Evolutionary conservation across 2,113 vertebrate genomes (phyloP), one percentile per base, ranked within the genome.

Genomic region (Corythaixoides concolor): DNA sequence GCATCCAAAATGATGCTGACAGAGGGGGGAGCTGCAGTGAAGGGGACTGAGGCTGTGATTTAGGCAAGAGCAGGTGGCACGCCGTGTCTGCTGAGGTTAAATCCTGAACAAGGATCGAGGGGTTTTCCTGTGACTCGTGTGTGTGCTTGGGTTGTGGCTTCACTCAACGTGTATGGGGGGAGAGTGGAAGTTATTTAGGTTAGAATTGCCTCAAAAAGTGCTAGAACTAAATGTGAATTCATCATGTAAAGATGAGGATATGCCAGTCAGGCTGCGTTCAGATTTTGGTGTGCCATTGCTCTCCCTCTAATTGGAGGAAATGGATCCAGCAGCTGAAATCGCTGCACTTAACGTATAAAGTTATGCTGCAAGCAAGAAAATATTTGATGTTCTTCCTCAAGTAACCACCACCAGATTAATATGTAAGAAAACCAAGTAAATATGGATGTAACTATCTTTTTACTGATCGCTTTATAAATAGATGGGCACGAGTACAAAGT

Each of bases 151-250:
- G 45, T 4, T 74, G 58, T 63, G 79, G 56, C 70, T 35, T 69
- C 74, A 37, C 52, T 75, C 81, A 11, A 18, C 64, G 45, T 23
- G 27, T 17, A 6, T 4, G 11, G 23, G 22, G 53, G 72, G 66
- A 94, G 50, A 27, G 41, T 18, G 53, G 55, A 37, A 94, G 94
- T 95, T 95, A 97, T 93, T 96, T 85, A 94, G 93, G 90, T 94
- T 93, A 58, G 83, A 95, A 95, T 91, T 81, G 72, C 83, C 97
- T 96, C 39, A 50, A 91, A 97, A 97, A 83, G 87, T 82, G 50
- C 90, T 95, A 67, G 90, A 97, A 92, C 90, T 88, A 94, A 97
- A 95, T 62, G 91, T 8, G 63, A 97, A 95, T 97, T 94, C 88
- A 28, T 86, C 77, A 97, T 45, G 92, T 73, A 82, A 93, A 81